These are phyloP conservation scores for Alviniconcha strummeri DNA, from an alignment of 2,888 invertebrate genomes.

Conservation along the genomic window DNA sequence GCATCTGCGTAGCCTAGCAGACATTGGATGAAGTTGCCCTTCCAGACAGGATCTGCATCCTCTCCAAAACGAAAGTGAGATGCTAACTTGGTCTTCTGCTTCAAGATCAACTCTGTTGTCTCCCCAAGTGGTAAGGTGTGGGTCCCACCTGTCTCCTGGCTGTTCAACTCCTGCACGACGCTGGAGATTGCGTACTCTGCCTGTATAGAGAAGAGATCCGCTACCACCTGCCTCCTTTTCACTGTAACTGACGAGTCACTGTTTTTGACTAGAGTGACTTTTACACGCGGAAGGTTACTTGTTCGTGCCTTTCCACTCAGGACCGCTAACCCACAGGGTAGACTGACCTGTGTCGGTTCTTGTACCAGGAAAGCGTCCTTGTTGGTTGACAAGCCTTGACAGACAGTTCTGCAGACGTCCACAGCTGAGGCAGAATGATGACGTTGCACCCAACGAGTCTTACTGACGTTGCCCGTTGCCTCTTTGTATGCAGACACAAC, in stretches of 20 bases:
- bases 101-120: too few species aligned
- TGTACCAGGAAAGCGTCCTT: constrained; percentile 7
- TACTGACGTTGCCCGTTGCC: too few species aligned
- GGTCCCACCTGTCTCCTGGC: neutral
- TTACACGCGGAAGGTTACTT: too few species aligned
- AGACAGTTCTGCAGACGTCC: too few species aligned
- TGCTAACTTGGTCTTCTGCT: neutral
- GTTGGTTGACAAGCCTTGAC: too few species aligned
- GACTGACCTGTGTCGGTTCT: neutral
- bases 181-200: neutral
- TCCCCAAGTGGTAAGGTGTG: too few species aligned
- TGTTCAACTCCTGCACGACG: neutral
- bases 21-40: neutral
- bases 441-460: too few species aligned
- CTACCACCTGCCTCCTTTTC: too few species aligned
- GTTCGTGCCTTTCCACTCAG: neutral
- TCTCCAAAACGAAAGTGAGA: neutral
- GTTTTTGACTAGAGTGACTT: too few species aligned
- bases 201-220: neutral
- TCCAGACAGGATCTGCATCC: neutral
- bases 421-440: too few species aligned
- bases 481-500: too few species aligned
- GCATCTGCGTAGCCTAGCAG: constrained; percentile 12
- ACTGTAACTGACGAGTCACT: too few species aligned
- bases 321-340: neutral